Base-by-base conservation (phyloP, 2,113 vertebrate species). In the Oncorhynchus keta region DNA sequence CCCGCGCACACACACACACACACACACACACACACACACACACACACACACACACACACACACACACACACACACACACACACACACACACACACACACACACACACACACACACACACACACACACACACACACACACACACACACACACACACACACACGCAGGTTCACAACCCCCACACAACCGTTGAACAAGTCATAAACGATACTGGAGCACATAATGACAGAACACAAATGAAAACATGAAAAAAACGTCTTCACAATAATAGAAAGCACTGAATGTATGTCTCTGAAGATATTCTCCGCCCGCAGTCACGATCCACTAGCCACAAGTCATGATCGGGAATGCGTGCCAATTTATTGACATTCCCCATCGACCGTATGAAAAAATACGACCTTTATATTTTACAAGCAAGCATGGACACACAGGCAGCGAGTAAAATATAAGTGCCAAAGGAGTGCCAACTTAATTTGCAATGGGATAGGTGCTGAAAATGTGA, bases 391-490 rank as follows among this genome's bases (percentile, higher is more conserved):
- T 76, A 78, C 68, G 64, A 79, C 69, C 71, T 78, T 76, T 80
- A 72, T 80, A 75, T 77, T 80, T 64, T 73, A 59, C 24, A 72
- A 18, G 66, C 65, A 65, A 66, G 32, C 48, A 11, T 48, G 70
- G 65, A 67, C 65, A 26, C n/a, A 30, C 9, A 22, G 70, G 24
- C 22, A 24, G 26, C 26, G 51, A 45, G 51, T 39, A 64, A 69
- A 51, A 62, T 62, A 76, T 45, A 35, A 65, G 69, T 55, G 39
- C 70, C 76, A 73, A 73, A 48, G 51, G 59, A 48, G 26, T 74
- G 68, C 77, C 73, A 75, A 76, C 76, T 81, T 86, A 77, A 84
- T 80, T 76, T 78, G 70, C 13, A 55, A 73, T 49, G 24, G 75
- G 24, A 48, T 20, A 45, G 55, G 9, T 28, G 68, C 28, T 32